Percentiles rank a stretch among this genome's conserved stretches.
These are phyloP conservation scores for Calycopis cecrops DNA, from an alignment of 1,140 invertebrate species.

Conservation along the genomic window DNA sequence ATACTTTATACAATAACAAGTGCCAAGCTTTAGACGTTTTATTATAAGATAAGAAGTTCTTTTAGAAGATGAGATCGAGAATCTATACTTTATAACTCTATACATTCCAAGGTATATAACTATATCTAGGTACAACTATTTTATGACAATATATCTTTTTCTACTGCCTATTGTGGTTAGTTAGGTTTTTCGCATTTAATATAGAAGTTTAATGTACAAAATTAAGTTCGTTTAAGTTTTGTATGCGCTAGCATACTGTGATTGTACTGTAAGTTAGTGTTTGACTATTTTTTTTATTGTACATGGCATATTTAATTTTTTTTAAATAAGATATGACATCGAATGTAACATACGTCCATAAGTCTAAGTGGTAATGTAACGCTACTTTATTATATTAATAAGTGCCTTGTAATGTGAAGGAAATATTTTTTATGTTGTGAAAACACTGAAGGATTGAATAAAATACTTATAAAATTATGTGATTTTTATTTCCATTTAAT, in stretches of 20 bases:
- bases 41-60: conserved; percentile 5
- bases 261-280: conserved; percentile 21
- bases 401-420: conserved; percentile 17
- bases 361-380: conserved; percentile 11
- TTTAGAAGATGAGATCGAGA: conserved; percentile 4
- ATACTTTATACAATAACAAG: neutral
- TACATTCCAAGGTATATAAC: conserved; percentile 48
- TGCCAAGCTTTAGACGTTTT: conserved; percentile 7
- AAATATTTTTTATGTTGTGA: conserved; percentile 16
- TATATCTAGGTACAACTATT: conserved; percentile 38
- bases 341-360: conserved; percentile 13
- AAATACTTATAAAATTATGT: conserved; percentile 9
- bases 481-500: neutral
- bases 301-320: conserved; percentile 16
- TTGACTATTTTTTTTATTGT: conserved; percentile 3
- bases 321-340: conserved; percentile 11
- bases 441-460: conserved; percentile 15
- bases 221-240: conserved; percentile 44
- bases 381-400: conserved; percentile 14
- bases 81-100: conserved; percentile 15
- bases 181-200: conserved; percentile 61
- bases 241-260: conserved; percentile 55
- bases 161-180: conserved; percentile 47
- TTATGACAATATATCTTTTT: conserved; percentile 49
- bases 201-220: conserved; percentile 64